Evolutionary conservation across 2,113 vertebrate species (phyloP), one percentile per base, ranked within the genome.

Genomic region (Sphyrna mokarran): DNA sequence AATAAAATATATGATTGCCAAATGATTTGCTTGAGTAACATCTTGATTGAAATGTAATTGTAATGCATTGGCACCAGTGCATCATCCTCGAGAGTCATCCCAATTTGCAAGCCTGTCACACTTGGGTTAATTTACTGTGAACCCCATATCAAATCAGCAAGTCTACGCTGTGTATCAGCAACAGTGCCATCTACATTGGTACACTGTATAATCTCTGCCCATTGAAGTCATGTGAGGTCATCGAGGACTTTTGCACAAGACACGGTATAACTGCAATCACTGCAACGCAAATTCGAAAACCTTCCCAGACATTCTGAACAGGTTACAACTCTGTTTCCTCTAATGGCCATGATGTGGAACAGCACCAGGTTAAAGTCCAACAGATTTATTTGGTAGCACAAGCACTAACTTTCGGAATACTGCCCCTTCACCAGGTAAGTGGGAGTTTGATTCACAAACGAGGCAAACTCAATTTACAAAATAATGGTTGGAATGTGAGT

Each of bases 1-100:
- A 91, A 61, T 83, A 83, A 83, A 83, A 83, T 83, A 83, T 91
- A n/a, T 63, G 54, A 91, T 91, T 91, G 14, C 33, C 87, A 33
- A 18, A 63, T 18, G 54, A 87, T 63, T 91, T 91, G 58, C 26
- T 91, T 91, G 58, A 91, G 16, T 43, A n/a, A 89, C 40, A 91
- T 16, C 87, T 63, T 91, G 18, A 68, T 37, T 37, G n/a, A 83
- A 43, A n/a, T n/a, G n/a, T n/a, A n/a, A n/a, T n/a, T n/a, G 6
- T 93, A 33, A 16, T 29, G 54, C 58, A 61, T 90, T 61, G 29
- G 48, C 61, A 54, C 58, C 33, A 33, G 4, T 16, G 10, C 33
- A 37, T n/a, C 14, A 37, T 37, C n/a, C 8, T 58, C 13, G 40
- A 93, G 1, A 37, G 2, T 68, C 29, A 93, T n/a, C 20, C 22